Base-by-base conservation (phyloP, 2,888 invertebrate species). In the Linyphia triangularis region DNA sequence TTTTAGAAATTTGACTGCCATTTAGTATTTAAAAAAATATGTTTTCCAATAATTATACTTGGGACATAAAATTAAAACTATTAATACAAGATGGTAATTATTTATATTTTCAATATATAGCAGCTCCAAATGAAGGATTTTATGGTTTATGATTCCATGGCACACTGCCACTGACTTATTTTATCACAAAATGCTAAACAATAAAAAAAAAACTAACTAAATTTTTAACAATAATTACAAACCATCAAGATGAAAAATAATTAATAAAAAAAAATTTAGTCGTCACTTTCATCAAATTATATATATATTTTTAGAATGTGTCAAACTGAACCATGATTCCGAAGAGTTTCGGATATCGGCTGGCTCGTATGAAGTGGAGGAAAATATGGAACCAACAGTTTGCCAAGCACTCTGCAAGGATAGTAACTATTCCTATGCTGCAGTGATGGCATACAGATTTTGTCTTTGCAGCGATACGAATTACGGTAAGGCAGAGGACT, bases 401-500 rank as follows among this genome's bases (percentile, higher is more conserved):
- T 88, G 88, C 28, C 88, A 88, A 26, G 33, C n/a, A 2, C 37
- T 83, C 0, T 88, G 88, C 40, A 51, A 30, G 16, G n/a, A 63
- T 16, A 69, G 26, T 0, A 83, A 83, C 13, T 88, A 70, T 7
- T 77, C 88, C 0, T 88, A 88, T n/a, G 88, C 88, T 2, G 88
- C 88, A 5, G 19, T 88, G 5, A 83, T 88, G 88, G 83, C n/a
- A 1, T 30, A 33, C 2, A 77, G 51, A 22, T 72, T 43, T 13
- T 88, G 88, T 19, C 77, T 88, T 16, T 88, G 88, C 65, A 88
- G 88, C 69, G 70, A 82, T 37, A 88, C 88, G 19, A 83, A 77
- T 43, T 30, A 69, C 5, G 70, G 88, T 88, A 70, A 83, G 79
- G 37, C 24, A 43, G 9, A 13, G 13, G n/a, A n/a, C n/a, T n/a